Evolutionary conservation across 2,113 vertebrate genomes (phyloP), one percentile per base, ranked within the genome.

Genomic region (Rhadina sibilatrix): DNA sequence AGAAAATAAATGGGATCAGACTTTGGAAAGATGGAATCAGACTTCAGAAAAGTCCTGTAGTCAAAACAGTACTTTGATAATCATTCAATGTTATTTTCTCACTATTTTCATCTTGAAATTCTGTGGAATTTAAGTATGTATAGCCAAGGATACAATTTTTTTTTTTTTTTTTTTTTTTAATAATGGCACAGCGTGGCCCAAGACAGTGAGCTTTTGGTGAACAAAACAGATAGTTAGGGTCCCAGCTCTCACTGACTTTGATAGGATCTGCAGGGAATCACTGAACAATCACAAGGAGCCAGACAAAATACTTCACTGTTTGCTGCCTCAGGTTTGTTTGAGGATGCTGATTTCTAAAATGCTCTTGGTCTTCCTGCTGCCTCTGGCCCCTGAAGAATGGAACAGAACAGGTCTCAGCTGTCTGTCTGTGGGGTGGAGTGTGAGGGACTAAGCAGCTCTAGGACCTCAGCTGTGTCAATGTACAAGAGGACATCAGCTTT

Each of bases 351-450:
- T 84, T 84, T 79, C 44, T 63, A 54, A 82, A 87, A 63, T 33
- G 11, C 11, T 56, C 6, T 69, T 33, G 11, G 27, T 63, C n/a
- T 81, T 82, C 23, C 46, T 70, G 15, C n/a, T 84, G 42, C 35
- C 28, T 94, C 65, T 88, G 35, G 17, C 6, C 10, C 28, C 40
- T 25, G 14, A 49, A 35, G 60, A 66, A 66, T 1, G 2, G 46
- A 61, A 35, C 0, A 16, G 27, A 60, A 46, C 12, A 35, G 37
- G 19, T 83, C 30, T 69, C 30, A 77, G 23, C 16, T 0, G 0
- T 10, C 15, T 2, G 0, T 11, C 10, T 5, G 0, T 21, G 22
- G 40, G 5, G 1, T 30, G 9, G 40, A 22, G 6, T 10, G 11
- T 11, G 22, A 53, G 33, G 28, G 12, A 19, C 63, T 69, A 33